phyloP scores from a whole-genome alignment of 1,140 invertebrate species.

The Hermetia illucens region DNA sequence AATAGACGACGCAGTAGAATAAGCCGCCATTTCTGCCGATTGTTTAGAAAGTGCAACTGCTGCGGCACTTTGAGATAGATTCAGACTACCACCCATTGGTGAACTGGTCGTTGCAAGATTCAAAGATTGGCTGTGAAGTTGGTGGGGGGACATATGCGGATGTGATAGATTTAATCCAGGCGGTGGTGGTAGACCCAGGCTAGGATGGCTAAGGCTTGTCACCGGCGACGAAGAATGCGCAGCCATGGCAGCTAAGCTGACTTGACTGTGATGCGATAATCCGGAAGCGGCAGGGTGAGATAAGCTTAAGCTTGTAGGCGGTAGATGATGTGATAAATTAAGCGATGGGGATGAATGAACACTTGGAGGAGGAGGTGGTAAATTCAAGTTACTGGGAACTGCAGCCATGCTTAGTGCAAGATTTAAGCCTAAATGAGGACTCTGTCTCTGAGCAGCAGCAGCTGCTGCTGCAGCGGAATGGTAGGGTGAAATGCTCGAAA shows the following conservation, averaged over 20 bases:
- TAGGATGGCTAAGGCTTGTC: slow-evolving; percentile 8
- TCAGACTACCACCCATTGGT: too few species aligned
- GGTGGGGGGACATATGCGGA: slow-evolving; percentile 22
- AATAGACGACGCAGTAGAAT: slow-evolving; percentile 9
- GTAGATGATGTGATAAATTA: slow-evolving; percentile 21
- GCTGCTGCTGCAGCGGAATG: slow-evolving; percentile 16
- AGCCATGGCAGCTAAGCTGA: background rate
- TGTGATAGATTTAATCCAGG: slow-evolving; percentile 25
- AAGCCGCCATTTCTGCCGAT: slow-evolving; percentile 7
- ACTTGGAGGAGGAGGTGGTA: slow-evolving; percentile 20
- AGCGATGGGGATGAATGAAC: background rate
- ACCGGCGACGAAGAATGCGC: slow-evolving; percentile 13
- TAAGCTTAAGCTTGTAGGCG: slow-evolving; percentile 18
- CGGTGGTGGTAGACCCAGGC: slow-evolving; percentile 21
- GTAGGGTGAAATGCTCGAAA: slow-evolving; percentile 24
- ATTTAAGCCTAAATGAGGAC: slow-evolving; percentile 21
- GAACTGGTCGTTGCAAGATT: too few species aligned
- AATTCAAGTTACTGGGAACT: slow-evolving; percentile 4
- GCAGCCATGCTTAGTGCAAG: slow-evolving; percentile 17
- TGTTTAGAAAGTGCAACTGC: slow-evolving; percentile 1
- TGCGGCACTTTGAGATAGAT: too few species aligned
- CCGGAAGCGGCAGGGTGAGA: slow-evolving; percentile 15
- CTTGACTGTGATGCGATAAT: slow-evolving; percentile 16
- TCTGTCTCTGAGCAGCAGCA: slow-evolving; percentile 24
- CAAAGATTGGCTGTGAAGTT: slow-evolving; percentile 4